Evolutionary conservation across 2,888 invertebrate species (phyloP).

Genomic region (Apamea anceps): DNA sequence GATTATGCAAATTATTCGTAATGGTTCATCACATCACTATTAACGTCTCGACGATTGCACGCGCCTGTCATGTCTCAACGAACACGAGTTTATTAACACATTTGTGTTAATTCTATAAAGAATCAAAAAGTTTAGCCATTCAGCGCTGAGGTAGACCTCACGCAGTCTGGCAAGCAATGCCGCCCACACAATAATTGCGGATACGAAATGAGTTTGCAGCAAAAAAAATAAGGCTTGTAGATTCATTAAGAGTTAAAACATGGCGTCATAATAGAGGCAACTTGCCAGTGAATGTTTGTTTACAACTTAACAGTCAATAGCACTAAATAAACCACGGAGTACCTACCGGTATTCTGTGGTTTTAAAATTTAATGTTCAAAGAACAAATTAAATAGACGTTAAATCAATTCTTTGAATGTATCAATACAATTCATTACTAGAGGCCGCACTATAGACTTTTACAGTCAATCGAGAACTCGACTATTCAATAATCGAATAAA

Average conservation of each 20-base stretch:
- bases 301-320: slow-evolving; percentile 28
- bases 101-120: slow-evolving; percentile 41
- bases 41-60: slow-evolving; percentile 46
- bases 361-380: not conserved
- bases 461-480: not conserved
- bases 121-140: slow-evolving; percentile 30
- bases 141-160: slow-evolving; percentile 51
- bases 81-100: slow-evolving; percentile 46
- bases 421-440: not conserved
- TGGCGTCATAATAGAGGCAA: slow-evolving; percentile 28
- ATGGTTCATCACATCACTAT: slow-evolving; percentile 60
- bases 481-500: slow-evolving; percentile 12
- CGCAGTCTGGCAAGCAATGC: slow-evolving; percentile 40
- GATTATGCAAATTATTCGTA: slow-evolving; percentile 62
- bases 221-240: slow-evolving; percentile 45
- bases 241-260: slow-evolving; percentile 33
- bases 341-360: not conserved
- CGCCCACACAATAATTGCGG: slow-evolving; percentile 47
- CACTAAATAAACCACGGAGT: not conserved
- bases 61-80: slow-evolving; percentile 32
- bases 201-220: slow-evolving; percentile 47
- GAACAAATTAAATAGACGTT: not conserved
- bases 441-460: not conserved
- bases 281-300: slow-evolving; percentile 28
- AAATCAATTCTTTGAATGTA: not conserved